Base-by-base conservation (phyloP, 2,888 invertebrate species). In the Dugesia japonica region DNA sequence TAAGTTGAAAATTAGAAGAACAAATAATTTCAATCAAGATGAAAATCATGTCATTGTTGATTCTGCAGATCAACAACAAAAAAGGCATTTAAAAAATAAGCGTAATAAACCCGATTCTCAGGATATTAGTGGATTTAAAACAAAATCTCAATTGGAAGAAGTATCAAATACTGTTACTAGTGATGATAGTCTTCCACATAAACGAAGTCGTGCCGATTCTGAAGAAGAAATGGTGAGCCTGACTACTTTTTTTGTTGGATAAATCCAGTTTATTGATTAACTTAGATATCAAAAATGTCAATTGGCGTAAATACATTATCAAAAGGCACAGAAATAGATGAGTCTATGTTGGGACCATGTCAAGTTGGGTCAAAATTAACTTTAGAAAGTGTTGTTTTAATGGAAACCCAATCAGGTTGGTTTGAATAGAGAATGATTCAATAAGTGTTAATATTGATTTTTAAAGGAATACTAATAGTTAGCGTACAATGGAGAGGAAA, bases 291-390 rank as follows among this genome's bases (percentile, higher is more conserved):
- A 23, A 56, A 56, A 56, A n/a, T 56, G 23, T 56, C 56, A 13
- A n/a, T 56, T n/a, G 56, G 56, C 7, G 23, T 56, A 56, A 56
- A 56, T n/a, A 56, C 56, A 20, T 1, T 56, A 9, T n/a, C 56
- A 23, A 56, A 56, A 56, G 56, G 56, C n/a, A 56, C 56, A 56
- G 56, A 56, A 56, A 56, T 56, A 4, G 56, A 56, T 23, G 56
- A 56, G 17, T 9, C 56, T 4, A n/a, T 56, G 4, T n/a, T 56
- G 1, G 56, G 56, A 23, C 56, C 56, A 23, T 56, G 56, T 56
- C 56, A 56, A 56, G 56, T n/a, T n/a, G 56, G 56, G 17, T 56
- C 56, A n/a, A 56, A 56, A n/a, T n/a, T 56, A n/a, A 56, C 56
- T n/a, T 56, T 56, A n/a, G 56, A 56, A 23, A 56, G 56, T 56